Conservation (phyloP, 2,797 vertebrate genomes). For the Paramormyrops hopkinsi region DNA sequence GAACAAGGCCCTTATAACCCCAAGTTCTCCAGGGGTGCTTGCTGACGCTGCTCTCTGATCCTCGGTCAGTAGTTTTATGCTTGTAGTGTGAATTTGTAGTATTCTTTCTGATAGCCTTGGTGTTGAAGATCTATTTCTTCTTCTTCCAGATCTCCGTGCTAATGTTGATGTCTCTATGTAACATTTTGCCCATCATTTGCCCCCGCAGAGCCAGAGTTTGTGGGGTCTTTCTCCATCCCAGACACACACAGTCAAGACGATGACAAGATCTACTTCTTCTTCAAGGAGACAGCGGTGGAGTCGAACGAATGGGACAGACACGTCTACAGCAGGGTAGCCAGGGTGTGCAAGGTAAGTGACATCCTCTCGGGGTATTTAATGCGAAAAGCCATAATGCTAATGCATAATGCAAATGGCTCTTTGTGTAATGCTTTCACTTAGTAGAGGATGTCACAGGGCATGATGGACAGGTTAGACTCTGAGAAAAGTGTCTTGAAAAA, state of each 20-base stretch:
- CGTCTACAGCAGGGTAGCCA: slow-evolving; percentile 72
- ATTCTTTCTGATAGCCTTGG: not conserved
- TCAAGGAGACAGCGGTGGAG: slow-evolving; percentile 70
- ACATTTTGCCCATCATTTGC: not conserved
- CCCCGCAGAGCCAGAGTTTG: slow-evolving; percentile 64
- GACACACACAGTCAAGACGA: slow-evolving; percentile 74
- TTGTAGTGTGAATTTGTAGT: not conserved
- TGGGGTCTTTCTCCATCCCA: slow-evolving; percentile 67
- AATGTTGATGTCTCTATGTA: not conserved
- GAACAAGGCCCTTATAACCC: not conserved
- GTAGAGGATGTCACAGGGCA: not conserved
- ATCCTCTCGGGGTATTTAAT: not conserved
- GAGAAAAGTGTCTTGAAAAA: not conserved
- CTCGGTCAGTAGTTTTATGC: not conserved
- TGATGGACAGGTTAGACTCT: not conserved
- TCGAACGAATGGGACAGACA: slow-evolving; percentile 68
- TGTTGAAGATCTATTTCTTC: not conserved
- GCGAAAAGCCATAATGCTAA: not conserved
- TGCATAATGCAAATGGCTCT: not conserved
- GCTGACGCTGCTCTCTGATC: not conserved
- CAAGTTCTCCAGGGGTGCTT: not conserved
- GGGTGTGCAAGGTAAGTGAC: slow-evolving; percentile 75
- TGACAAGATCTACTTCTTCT: slow-evolving; percentile 78
- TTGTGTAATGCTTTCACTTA: not conserved
- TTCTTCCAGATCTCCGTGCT: not conserved